Evolutionary conservation across 2,113 vertebrate genomes (phyloP).

Genomic region (Osmerus eperlanus): DNA sequence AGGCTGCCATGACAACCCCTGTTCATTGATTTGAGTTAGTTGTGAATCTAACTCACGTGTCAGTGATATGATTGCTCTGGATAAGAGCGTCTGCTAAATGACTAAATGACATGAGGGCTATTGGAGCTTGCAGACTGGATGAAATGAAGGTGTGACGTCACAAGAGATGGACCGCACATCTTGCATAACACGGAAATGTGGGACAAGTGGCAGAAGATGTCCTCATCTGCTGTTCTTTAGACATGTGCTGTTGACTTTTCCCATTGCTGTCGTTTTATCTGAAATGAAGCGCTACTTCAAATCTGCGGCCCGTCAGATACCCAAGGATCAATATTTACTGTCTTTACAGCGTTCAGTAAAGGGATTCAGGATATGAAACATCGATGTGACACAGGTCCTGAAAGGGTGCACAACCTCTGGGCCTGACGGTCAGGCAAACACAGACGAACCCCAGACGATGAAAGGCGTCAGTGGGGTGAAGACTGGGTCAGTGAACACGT

Average conservation of each 20-base stretch:
- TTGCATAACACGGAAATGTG: conserved; percentile 18
- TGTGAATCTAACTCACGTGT: no score
- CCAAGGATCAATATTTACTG: conserved; percentile 64
- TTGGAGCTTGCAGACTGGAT: no score
- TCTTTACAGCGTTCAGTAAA: conserved; percentile 47
- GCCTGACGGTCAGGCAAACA: conserved; percentile 42
- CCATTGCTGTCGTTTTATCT: conserved; percentile 29
- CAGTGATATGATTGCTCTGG: no score
- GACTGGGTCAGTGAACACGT: conserved; percentile 30
- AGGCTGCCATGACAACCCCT: no score
- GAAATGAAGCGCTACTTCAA: conserved; percentile 29
- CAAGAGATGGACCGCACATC: background rate
- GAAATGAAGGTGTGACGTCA: background rate
- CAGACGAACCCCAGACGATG: background rate
- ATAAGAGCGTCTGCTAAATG: no score
- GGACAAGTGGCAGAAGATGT: background rate
- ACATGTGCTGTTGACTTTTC: conserved; percentile 42
- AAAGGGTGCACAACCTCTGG: conserved; percentile 34
- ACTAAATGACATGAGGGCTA: no score
- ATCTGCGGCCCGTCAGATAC: conserved; percentile 7
- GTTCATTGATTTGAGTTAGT: no score
- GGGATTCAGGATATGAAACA: conserved; percentile 60
- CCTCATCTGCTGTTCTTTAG: conserved; percentile 28
- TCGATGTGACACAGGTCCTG: conserved; percentile 29
- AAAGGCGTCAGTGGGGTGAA: conserved; percentile 26